Evolutionary conservation across 2,797 vertebrate genomes (phyloP), one percentile per base, ranked within the genome.

Genomic region (Merluccius polli): DNA sequence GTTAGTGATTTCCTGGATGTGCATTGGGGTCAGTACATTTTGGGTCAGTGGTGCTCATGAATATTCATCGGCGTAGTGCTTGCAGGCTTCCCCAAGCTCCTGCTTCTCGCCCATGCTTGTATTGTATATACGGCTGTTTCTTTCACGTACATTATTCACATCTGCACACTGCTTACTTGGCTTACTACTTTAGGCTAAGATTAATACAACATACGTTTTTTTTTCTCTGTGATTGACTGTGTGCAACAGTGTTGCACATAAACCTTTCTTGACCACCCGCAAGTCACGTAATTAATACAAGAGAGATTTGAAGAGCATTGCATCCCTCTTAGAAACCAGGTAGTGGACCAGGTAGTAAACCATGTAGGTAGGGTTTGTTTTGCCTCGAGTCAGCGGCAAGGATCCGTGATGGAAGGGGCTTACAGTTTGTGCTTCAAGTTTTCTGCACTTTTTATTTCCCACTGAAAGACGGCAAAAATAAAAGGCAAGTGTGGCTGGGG

Each of bases 401-500:
- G 21, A 4, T 21, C 48, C 48, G 18, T 52, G 48, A 52, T 9
- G 48, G 48, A 52, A 48, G 41, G 48, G 2, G 48, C 21, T 52
- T 8, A 5, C 21, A 7, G 48, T n/a, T 48, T n/a, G 18, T 11
- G 6, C 8, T 52, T 52, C n/a, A 52, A 52, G 9, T n/a, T n/a
- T 52, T 5, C 21, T 52, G 48, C 48, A n/a, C 48, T 21, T 52
- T 52, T n/a, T 52, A 52, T 52, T 52, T n/a, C 18, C 4, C 48
- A 8, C 48, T 52, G 21, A 52, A 52, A 52, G 48, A 52, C 21
- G 21, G 1, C 1, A 38, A 38, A 8, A n/a, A 52, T 72, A 77
- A 84, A 76, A 70, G 31, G 44, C 72, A 30, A 76, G 75, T 75
- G 69, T 16, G 44, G 44, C 21, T 52, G 67, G 63, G 76, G 75